Conservation (phyloP, 2,888 invertebrate species). For the Camptogramma bilineatum region DNA sequence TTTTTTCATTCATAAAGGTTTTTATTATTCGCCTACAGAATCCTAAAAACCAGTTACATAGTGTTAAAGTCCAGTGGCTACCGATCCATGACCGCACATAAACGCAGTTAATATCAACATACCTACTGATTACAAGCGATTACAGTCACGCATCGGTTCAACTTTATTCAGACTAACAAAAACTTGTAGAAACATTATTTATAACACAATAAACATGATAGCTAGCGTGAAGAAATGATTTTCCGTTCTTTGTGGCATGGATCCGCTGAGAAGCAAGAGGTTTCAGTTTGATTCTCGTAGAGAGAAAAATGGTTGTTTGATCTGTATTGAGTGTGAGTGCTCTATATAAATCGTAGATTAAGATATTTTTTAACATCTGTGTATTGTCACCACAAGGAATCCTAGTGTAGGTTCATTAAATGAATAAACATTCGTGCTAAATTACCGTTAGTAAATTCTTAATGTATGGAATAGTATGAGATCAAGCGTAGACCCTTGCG, state of each 20-base stretch:
- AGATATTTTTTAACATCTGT: too few species aligned
- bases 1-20: neutral
- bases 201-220: neutral
- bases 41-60: neutral
- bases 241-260: too few species aligned
- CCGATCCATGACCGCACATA: slow-evolving; percentile 18
- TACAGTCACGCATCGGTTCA: slow-evolving; percentile 19
- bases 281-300: too few species aligned
- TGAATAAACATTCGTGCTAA: neutral
- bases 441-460: neutral
- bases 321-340: too few species aligned
- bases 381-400: too few species aligned
- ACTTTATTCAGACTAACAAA: slow-evolving; percentile 11
- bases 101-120: slow-evolving; percentile 21
- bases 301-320: too few species aligned
- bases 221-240: neutral
- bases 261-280: too few species aligned
- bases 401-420: too few species aligned
- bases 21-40: neutral
- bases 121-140: slow-evolving; percentile 22
- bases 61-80: slow-evolving; percentile 15
- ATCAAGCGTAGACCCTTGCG: slow-evolving; percentile 10
- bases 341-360: too few species aligned
- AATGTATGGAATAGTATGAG: neutral
- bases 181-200: neutral